Evolutionary conservation across 2,113 vertebrate genomes (phyloP).

Genomic region (Ciconia stormi): DNA sequence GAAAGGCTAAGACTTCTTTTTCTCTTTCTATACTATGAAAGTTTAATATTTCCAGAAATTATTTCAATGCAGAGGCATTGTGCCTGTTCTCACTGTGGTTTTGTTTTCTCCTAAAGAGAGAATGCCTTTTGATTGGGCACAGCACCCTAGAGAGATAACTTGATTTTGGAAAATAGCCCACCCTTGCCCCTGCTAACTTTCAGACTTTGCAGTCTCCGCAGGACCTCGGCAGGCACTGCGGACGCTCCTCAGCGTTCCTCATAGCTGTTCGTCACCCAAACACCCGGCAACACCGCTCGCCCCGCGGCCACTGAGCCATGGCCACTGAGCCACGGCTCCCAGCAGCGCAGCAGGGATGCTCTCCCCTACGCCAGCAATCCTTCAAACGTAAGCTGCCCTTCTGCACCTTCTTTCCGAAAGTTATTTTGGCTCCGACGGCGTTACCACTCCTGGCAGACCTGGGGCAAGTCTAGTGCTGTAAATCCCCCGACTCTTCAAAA

Average conservation of each 20-base stretch:
- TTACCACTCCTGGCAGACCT: not conserved
- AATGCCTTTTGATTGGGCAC: not conserved
- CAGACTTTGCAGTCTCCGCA: too few species aligned
- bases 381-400: not conserved
- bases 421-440: not conserved
- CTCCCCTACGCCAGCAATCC: not conserved
- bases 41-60: not conserved
- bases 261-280: not conserved
- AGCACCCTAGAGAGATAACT: not conserved
- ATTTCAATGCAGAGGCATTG: not conserved
- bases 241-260: not conserved
- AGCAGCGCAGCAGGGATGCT: not conserved
- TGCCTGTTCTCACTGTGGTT: not conserved
- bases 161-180: not conserved
- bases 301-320: accelerated
- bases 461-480: not conserved
- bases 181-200: not conserved
- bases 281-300: too few species aligned
- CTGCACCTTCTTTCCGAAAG: not conserved
- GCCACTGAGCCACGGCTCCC: too few species aligned
- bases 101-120: not conserved
- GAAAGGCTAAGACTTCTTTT: not conserved
- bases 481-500: not conserved
- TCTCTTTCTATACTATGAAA: not conserved
- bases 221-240: not conserved